phyloP scores from a whole-genome alignment of 2,888 invertebrate species.

The Scaptodrosophila latifasciaeformis region DNA sequence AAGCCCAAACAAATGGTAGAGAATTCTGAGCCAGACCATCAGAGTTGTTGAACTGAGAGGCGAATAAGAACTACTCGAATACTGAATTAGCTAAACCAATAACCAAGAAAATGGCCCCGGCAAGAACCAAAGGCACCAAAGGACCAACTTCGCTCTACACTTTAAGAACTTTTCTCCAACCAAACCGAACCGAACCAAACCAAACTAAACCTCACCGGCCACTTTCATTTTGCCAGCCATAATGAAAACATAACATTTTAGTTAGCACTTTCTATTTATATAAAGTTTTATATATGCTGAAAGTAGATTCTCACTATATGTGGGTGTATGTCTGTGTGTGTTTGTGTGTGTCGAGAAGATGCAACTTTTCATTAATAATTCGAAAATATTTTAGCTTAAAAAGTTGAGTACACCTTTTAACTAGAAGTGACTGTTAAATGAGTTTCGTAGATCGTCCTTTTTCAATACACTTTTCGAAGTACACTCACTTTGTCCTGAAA shows the following conservation, averaged over 20 bases:
- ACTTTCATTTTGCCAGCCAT: conserved; percentile 33
- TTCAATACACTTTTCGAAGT: neutral
- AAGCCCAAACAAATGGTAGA: conserved; percentile 10
- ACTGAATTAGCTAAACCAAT: conserved; percentile 48
- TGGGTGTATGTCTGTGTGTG: neutral
- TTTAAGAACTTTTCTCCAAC: neutral
- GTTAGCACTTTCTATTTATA: conserved; percentile 60
- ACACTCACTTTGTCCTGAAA: neutral
- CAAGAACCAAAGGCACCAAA: conserved; percentile 6
- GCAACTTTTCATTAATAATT: conserved; percentile 64
- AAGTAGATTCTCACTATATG: neutral
- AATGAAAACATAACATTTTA: conserved; percentile 69
- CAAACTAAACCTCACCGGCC: no score
- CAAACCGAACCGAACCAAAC: no score
- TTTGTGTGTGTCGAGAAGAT: conserved; percentile 11
- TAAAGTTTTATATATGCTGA: conserved; percentile 14
- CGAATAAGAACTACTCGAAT: conserved; percentile 3
- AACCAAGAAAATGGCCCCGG: conserved; percentile 28
- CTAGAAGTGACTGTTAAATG: no score
- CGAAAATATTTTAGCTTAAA: conserved; percentile 63
- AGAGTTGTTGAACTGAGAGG: conserved; percentile 6
- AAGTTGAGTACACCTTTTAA: conserved; percentile 51
- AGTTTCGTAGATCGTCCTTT: no score
- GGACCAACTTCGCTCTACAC: neutral
- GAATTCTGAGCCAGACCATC: conserved; percentile 18